Percentiles rank a stretch among this genome's conserved stretches.
phyloP scores from a whole-genome alignment of 1,140 invertebrate species.

The Apis florea region DNA sequence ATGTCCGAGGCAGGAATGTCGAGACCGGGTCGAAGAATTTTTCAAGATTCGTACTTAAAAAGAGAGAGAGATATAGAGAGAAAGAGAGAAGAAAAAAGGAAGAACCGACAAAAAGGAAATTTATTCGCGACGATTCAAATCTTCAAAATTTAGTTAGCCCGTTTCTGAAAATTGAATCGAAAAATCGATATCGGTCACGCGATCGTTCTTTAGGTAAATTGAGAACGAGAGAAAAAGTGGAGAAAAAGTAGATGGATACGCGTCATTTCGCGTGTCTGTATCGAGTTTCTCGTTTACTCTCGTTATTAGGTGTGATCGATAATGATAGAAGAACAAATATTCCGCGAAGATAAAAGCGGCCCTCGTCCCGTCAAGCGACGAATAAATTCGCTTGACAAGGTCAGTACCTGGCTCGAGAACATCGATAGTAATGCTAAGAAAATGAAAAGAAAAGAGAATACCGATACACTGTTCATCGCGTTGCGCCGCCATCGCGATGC shows the following conservation, averaged over 20 bases:
- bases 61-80: background rate
- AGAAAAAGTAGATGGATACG: background rate
- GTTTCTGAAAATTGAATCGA: background rate
- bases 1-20: constrained; percentile 1
- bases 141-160: background rate
- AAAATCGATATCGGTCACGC: background rate
- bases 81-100: background rate
- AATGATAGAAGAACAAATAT: background rate
- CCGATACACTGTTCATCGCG: constrained; percentile 2
- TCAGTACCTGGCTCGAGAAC: constrained; percentile 37
- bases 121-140: background rate
- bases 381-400: background rate
- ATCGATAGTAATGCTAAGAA: constrained; percentile 11
- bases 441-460: constrained; percentile 1
- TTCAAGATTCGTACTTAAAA: constrained; percentile 28
- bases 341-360: background rate
- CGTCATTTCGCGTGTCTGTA: background rate
- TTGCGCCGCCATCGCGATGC: background rate
- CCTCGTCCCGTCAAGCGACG: constrained; percentile 1
- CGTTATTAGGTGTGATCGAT: background rate
- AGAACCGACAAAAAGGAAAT: background rate
- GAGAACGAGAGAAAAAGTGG: background rate
- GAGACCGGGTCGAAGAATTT: background rate
- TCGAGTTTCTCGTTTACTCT: background rate
- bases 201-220: background rate